Percentiles rank a stretch among this genome's conserved stretches.
phyloP scores from a whole-genome alignment of 2,113 vertebrate species.

The Chaetops frenatus region DNA sequence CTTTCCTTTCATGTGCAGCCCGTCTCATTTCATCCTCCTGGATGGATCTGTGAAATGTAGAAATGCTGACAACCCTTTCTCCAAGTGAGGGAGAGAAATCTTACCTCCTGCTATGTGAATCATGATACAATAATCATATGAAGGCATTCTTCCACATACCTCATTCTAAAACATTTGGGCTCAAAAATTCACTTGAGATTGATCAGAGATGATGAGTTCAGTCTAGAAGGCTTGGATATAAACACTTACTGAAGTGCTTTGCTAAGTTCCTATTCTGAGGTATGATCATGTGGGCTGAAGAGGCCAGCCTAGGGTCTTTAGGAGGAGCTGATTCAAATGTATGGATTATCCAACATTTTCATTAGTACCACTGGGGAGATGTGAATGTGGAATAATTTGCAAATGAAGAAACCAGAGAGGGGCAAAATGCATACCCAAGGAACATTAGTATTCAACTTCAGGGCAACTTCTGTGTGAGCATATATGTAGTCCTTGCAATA shows the following conservation, averaged over 20 bases:
- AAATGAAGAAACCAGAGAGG: slow-evolving; percentile 1
- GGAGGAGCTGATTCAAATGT: not conserved
- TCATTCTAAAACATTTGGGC: not conserved
- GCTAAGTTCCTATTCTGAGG: not conserved
- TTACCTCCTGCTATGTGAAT: not conserved
- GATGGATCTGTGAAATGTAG: not conserved
- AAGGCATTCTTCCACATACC: not conserved
- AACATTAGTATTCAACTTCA: not conserved
- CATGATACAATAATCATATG: not conserved
- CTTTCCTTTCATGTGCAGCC: not conserved
- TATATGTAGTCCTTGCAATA: not conserved
- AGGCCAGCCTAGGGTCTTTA: not conserved
- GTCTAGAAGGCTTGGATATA: not conserved
- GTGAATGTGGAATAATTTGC: not conserved
- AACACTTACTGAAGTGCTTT: not conserved
- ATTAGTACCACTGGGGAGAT: not conserved
- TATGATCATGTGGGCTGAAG: not conserved
- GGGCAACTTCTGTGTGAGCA: not conserved
- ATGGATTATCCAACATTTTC: slow-evolving; percentile 10
- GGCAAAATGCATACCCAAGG: not conserved
- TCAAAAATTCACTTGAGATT: not conserved
- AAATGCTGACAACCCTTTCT: not conserved
- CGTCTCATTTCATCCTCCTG: not conserved
- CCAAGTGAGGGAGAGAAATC: not conserved
- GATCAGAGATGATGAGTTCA: not conserved